Base-by-base conservation (phyloP, 2,888 invertebrate genomes). In the Deroplatys truncata region DNA sequence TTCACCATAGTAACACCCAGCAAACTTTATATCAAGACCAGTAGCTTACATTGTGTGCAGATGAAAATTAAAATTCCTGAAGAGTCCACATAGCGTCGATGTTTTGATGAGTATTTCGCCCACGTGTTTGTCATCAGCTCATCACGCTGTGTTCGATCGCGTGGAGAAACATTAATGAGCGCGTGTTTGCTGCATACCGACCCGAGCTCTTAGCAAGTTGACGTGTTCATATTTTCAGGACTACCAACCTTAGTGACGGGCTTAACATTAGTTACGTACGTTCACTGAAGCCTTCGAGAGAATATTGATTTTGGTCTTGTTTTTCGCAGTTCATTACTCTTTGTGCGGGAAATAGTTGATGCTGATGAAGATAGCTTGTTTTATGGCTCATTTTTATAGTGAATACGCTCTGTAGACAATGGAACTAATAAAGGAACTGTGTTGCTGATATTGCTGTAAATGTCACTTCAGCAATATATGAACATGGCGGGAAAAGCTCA, bases 51-150 rank as follows among this genome's bases (percentile, higher is more conserved):
- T 20, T 72, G 56, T 72, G 20, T 20, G 25, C 0, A 72, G 56
- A 72, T 72, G 56, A 20, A 0, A 13, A 35, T 87, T 87, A 87
- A 87, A 29, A 87, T 87, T 87, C 87, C 8, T 31, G 28, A 10
- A 31, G 83, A 35, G 87, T 82, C 31, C 7, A 9, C 83, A 49
- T 56, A 82, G 43, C 31, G 83, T 35, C 83, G 28, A 87, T 28
- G 83, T 87, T 87, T 87, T 87, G 43, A 87, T 87, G 87, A 87
- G 83, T 87, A 87, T 87, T 87, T 87, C 28, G 87, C 28, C 87
- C 87, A 87, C 87, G 87, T 87, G 86, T 82, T 10, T 31, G 72
- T 87, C 82, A 87, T 82, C 86, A 87, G 43, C 43, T 43, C 31
- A 35, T 35, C 7, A 31, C 31, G 25, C 25, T 82, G 86, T 49